Evolutionary conservation across 2,797 vertebrate species (phyloP), one percentile per base, ranked within the genome.

Genomic region (Trachops cirrhosus): DNA sequence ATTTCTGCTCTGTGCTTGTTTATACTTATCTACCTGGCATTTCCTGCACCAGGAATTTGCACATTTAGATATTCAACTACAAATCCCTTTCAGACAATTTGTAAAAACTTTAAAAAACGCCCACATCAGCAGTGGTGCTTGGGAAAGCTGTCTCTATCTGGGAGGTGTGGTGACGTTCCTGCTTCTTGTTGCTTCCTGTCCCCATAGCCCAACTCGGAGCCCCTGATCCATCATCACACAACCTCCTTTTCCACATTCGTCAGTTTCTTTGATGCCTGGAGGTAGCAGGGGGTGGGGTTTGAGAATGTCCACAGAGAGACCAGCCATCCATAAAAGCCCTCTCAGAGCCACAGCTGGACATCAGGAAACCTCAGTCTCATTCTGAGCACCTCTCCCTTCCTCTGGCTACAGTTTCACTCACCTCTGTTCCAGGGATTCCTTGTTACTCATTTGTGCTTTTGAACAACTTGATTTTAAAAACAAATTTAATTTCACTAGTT

Each of bases 21-120:
- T 87, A 50, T 90, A n/a, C 70, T 96, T 67, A 86, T 79, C 39
- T 88, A 54, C 44, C n/a, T 79, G 94, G 50, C 82, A 29, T 95
- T 90, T 52, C 86, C 59, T 75, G 21, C 3, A 18, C 39, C 44
- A 12, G 62, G 64, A 70, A 37, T 70, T 44, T 83, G 73, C 48
- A 54, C 48, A 50, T 86, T 75, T 52, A 70, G 74, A 82, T 86
- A 41, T 70, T 89, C 82, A 86, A 68, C 71, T 84, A 4, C 34
- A 78, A 75, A 54, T 94, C 41, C 7, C 80, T 96, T 86, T 79
- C 26, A 18, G 32, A 84, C 78, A 41, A 83, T 52, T 44, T 80
- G 34, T 82, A 64, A n/a, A 84, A 48, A 80, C 9, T n/a, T 52
- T 34, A 64, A 89, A 37, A 57, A 88, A 89, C 54, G 70, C 54